These are phyloP conservation scores for Zaprionus lineosus DNA, from an alignment of 2,888 invertebrate species.

Conservation along the genomic window DNA sequence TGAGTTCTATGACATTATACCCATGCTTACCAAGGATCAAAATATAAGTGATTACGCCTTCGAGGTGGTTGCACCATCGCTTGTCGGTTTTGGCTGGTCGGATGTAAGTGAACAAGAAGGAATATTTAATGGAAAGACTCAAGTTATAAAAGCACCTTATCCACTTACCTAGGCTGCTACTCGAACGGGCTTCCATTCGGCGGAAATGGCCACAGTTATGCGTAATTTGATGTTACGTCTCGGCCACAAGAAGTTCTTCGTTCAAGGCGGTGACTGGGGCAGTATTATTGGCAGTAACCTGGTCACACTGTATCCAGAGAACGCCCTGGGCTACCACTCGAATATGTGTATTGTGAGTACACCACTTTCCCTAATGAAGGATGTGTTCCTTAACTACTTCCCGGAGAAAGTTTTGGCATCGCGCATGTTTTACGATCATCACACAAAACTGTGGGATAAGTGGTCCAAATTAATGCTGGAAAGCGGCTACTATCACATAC, in stretches of 20 bases:
- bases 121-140: background rate
- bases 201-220: constrained; percentile 85
- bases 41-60: constrained; percentile 85
- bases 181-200: constrained; percentile 79
- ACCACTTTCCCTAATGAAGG: constrained; percentile 77
- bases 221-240: constrained; percentile 88
- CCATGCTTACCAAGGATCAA: constrained; percentile 85
- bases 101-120: constrained; percentile 81
- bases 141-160: background rate
- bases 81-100: constrained; percentile 89
- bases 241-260: constrained; percentile 86
- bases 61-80: constrained; percentile 87
- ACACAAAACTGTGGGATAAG: constrained; percentile 82
- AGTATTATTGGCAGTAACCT: constrained; percentile 85
- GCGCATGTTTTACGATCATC: constrained; percentile 84
- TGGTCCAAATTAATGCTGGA: constrained; percentile 80
- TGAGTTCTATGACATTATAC: constrained; percentile 91
- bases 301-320: constrained; percentile 86
- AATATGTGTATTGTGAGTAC: constrained; percentile 85
- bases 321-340: constrained; percentile 85
- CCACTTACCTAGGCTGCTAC: constrained; percentile 63
- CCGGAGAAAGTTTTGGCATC: constrained; percentile 82
- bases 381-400: constrained; percentile 83
- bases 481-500: constrained; percentile 88
- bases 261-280: constrained; percentile 94